phyloP scores from a whole-genome alignment of 2,888 invertebrate genomes.

The Drosophila quasianomalipes region DNA sequence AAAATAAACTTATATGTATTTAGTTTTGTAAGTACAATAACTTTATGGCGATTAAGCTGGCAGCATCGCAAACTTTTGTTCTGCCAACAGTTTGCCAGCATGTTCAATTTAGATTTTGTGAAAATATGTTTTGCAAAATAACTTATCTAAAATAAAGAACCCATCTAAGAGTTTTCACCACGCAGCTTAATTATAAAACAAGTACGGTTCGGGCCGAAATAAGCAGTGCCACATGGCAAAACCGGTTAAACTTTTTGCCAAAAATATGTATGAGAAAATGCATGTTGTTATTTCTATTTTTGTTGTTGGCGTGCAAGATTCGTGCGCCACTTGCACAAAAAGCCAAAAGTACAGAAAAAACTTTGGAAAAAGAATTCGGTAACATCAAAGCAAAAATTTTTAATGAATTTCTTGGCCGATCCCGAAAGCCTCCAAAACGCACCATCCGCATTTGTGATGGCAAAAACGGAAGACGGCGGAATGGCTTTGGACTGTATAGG shows the following conservation, averaged over 20 bases:
- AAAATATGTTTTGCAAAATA: conserved; percentile 31
- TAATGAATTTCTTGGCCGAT: conserved; percentile 75
- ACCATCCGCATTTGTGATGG: conserved; percentile 60
- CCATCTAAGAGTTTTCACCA: conserved; percentile 18
- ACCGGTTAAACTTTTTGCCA: conserved; percentile 42
- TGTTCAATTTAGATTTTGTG: conserved; percentile 58
- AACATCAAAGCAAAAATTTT: conserved; percentile 81
- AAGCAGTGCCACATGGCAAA: conserved; percentile 19
- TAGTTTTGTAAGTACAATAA: conserved; percentile 29
- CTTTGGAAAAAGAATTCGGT: conserved; percentile 74
- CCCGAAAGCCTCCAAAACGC: conserved; percentile 70
- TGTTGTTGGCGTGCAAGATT: conserved; percentile 42
- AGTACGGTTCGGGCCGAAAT: conserved; percentile 30
- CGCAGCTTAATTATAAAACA: conserved; percentile 54
- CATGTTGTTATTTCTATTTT: conserved; percentile 33
- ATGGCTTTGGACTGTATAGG: not conserved
- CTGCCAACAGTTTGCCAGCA: conserved; percentile 53
- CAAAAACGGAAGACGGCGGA: not conserved
- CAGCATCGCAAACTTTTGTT: conserved; percentile 48
- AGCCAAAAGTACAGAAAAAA: conserved; percentile 65
- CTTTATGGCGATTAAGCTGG: conserved; percentile 65
- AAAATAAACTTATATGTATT: conserved; percentile 1
- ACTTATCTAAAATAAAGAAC: conserved; percentile 35
- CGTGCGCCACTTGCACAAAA: conserved; percentile 31
- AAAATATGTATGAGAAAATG: conserved; percentile 45